These are phyloP conservation scores for Timandra comae DNA, from an alignment of 2,888 invertebrate species.

Conservation along the genomic window DNA sequence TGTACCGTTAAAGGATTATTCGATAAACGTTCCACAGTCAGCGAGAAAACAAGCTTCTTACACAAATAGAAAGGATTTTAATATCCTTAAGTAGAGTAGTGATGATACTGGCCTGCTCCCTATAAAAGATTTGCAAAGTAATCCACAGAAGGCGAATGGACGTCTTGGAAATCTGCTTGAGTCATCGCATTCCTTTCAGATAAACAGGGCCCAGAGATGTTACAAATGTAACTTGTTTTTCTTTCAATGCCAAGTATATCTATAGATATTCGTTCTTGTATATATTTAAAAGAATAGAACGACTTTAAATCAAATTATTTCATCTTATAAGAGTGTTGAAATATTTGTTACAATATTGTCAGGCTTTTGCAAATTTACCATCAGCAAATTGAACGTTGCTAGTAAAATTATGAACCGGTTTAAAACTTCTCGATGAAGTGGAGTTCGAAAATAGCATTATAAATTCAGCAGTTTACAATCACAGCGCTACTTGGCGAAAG, in stretches of 20 bases:
- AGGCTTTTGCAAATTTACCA: slow-evolving; percentile 1
- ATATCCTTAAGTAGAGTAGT: slow-evolving; percentile 77
- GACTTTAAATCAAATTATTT: no score
- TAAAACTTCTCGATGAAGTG: slow-evolving; percentile 71
- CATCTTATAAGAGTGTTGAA: no score
- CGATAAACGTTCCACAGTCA: slow-evolving; percentile 53
- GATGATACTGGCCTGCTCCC: slow-evolving; percentile 60
- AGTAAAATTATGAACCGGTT: slow-evolving; percentile 67
- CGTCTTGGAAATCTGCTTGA: slow-evolving; percentile 72
- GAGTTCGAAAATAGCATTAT: slow-evolving; percentile 75
- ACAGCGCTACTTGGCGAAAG: slow-evolving; percentile 68
- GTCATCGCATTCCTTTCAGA: slow-evolving; percentile 73
- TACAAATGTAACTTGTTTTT: slow-evolving; percentile 43
- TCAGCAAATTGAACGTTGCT: slow-evolving; percentile 38
- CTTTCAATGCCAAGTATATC: slow-evolving; percentile 16
- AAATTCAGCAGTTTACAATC: slow-evolving; percentile 76
- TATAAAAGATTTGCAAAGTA: slow-evolving; percentile 75
- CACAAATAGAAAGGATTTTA: slow-evolving; percentile 72
- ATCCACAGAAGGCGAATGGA: slow-evolving; percentile 67
- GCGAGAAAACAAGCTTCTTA: slow-evolving; percentile 71
- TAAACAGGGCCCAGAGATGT: slow-evolving; percentile 63
- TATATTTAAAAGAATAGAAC: no score
- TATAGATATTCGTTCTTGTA: no score
- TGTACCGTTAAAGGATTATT: slow-evolving; percentile 50
- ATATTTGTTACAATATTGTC: no score